Evolutionary conservation across 2,113 vertebrate species (phyloP).

Genomic region (Serinus canaria): DNA sequence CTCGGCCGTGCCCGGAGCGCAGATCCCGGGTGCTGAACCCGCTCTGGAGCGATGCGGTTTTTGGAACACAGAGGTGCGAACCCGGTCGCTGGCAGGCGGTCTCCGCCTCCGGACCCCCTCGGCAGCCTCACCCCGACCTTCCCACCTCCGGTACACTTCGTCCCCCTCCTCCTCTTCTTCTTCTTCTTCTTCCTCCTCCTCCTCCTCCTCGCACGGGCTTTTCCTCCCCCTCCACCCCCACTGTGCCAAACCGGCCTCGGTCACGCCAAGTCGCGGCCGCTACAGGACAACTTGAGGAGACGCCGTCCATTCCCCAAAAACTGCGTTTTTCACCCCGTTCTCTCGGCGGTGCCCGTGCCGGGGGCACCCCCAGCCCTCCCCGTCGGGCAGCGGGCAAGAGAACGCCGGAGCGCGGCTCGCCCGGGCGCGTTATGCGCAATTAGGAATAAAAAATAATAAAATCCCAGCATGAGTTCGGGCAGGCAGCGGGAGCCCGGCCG

Average conservation of each 20-base stretch:
- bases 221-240: neutral
- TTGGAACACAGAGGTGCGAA: neutral
- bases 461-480: neutral
- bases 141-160: neutral
- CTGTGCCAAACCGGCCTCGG: neutral
- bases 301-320: neutral
- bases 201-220: neutral
- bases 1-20: neutral
- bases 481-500: neutral
- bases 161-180: neutral
- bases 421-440: neutral
- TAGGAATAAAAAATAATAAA: neutral
- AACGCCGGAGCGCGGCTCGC: neutral
- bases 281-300: neutral
- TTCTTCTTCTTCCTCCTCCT: neutral
- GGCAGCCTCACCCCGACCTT: neutral
- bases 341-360: too few species aligned
- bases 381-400: neutral
- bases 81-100: rapidly evolving
- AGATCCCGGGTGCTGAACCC: neutral
- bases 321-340: neutral
- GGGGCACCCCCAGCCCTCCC: neutral
- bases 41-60: neutral
- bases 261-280: neutral
- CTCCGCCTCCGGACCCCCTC: neutral